Percentiles rank a stretch among this genome's conserved stretches.
phyloP scores from a whole-genome alignment of 2,888 invertebrate species.

The Acronicta leporina region DNA sequence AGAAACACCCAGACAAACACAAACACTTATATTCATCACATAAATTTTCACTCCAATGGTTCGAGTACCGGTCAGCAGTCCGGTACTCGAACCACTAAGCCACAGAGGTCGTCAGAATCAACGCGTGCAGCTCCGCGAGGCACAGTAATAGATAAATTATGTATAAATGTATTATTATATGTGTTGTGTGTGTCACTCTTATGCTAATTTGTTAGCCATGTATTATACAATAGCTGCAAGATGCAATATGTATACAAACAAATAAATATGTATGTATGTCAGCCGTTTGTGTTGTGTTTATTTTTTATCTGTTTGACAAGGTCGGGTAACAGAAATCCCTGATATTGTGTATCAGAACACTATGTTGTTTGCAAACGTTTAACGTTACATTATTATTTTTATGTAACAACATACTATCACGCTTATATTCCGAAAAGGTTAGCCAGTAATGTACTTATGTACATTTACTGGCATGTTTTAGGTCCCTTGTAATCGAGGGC shows the following conservation, averaged over 20 bases:
- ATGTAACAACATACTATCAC: neutral
- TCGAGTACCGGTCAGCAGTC: no score
- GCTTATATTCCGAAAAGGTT: no score
- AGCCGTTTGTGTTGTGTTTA: constrained; percentile 22
- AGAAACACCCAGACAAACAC: no score
- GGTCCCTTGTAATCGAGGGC: no score
- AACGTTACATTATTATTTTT: neutral
- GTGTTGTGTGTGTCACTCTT: neutral
- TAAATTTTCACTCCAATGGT: no score
- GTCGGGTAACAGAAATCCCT: neutral
- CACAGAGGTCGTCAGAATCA: no score
- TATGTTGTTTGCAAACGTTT: constrained; percentile 10
- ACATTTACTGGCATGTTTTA: no score
- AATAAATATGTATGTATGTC: constrained; percentile 34
- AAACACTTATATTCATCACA: no score
- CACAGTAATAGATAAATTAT: no score
- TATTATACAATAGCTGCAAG: constrained; percentile 26
- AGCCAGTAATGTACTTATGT: no score
- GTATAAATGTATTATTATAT: neutral
- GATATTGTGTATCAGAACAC: constrained; percentile 9
- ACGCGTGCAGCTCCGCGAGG: no score
- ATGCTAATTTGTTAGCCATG: constrained; percentile 53
- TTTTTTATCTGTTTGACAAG: constrained; percentile 29
- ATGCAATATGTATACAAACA: constrained; percentile 28
- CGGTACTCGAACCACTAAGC: no score